Evolutionary conservation across 2,888 invertebrate species (phyloP), one percentile per base, ranked within the genome.

Genomic region (Arenicola marina): DNA sequence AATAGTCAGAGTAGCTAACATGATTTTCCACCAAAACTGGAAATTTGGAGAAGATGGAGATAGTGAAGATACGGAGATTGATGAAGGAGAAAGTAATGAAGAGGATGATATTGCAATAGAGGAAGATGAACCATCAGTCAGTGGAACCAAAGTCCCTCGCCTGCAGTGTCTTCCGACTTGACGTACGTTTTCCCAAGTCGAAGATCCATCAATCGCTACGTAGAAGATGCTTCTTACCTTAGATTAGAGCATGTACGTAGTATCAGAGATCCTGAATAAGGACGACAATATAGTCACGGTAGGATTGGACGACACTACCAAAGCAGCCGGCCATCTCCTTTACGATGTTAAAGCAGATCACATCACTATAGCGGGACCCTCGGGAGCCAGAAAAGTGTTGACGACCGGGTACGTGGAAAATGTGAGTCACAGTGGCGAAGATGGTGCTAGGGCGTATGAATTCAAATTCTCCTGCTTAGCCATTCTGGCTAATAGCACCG

Each of bases 281-380:
- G 29, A 29, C 11, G 54, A 53, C 32, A 28, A 4, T 31, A 21
- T 53, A 11, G 31, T 53, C 26, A 53, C 54, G 29, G 54, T 53
- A 53, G 54, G 54, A 15, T 21, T 53, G 7, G 54, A 53, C 29
- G 54, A 53, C 31, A 53, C 54, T 11, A 53, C 54, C 4, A 53
- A 53, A 26, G 54, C 54, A 53, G 54, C 54, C 11, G 54, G 54
- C 26, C 54, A 53, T 21, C 4, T 11, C 4, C 54, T 21, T 24
- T 53, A 53, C 26, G 54, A 53, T 53, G 54, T 53, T 24, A 53
- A 53, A 53, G 54, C 54, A 29, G 54, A 53, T 26, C 54, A 53
- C 21, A 53, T 53, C 54, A 53, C 54, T 31, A 24, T 53, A 15
- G 29, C 29, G 4, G 54, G 54, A 29, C 54, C 54, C 11, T 28